A percentile compares a stretch with the other conserved stretches of the same genome.
These are phyloP conservation scores for Coracias cyanogaster DNA, from an alignment of 2,797 vertebrate genomes.

Conservation along the genomic window DNA sequence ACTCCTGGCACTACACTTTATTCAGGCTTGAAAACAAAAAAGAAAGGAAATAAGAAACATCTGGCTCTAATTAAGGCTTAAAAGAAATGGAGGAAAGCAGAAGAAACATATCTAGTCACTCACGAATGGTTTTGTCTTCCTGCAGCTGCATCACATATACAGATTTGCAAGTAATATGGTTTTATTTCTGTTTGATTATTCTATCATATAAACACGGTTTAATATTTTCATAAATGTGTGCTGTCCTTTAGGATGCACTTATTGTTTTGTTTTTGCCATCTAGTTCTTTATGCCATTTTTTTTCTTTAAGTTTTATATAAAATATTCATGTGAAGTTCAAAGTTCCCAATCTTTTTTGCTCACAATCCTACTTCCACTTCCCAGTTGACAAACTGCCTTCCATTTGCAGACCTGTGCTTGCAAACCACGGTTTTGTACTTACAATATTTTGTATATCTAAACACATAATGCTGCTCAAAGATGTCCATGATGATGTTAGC, in stretches of 20 bases:
- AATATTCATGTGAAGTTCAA: neutral
- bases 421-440: neutral
- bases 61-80: slow-evolving; percentile 22
- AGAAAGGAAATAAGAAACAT: slow-evolving; percentile 45
- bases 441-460: neutral
- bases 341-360: neutral
- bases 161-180: neutral
- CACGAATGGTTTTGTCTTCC: neutral
- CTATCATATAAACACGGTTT: neutral
- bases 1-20: neutral
- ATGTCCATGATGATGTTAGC: neutral
- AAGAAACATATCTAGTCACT: neutral
- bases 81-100: slow-evolving; percentile 19
- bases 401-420: neutral
- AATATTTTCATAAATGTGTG: neutral
- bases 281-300: neutral
- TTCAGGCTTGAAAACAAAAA: slow-evolving; percentile 33
- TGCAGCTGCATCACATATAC: neutral
- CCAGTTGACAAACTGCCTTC: neutral
- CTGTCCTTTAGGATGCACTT: neutral
- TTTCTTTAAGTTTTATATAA: neutral
- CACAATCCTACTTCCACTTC: neutral
- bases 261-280: neutral
- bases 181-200: neutral
- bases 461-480: neutral